Evolutionary conservation across 2,888 invertebrate species (phyloP).

Genomic region (Chloromyia formosa): DNA sequence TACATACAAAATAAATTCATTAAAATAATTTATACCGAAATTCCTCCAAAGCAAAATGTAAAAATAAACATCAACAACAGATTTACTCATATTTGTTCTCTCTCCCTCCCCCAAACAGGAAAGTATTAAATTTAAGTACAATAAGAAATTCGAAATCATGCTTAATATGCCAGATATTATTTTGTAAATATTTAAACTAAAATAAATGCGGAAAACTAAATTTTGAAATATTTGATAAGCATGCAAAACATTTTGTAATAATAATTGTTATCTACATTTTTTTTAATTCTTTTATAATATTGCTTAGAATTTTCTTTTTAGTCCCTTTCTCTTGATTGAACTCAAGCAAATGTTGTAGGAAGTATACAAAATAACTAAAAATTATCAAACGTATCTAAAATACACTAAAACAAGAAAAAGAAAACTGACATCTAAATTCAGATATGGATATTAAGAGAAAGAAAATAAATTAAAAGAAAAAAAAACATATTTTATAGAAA

Average conservation of each 20-base stretch:
- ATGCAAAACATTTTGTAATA: conserved; percentile 6
- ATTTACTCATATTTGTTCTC: conserved; percentile 8
- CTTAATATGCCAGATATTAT: conserved; percentile 20
- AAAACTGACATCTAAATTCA: background rate
- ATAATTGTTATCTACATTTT: conserved; percentile 13
- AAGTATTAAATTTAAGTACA: conserved; percentile 11
- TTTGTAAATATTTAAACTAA: conserved; percentile 28
- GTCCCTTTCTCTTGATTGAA: conserved; percentile 4
- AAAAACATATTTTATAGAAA: conserved; percentile 38
- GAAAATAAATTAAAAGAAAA: conserved; percentile 8
- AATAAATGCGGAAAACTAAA: background rate
- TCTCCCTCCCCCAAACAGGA: background rate
- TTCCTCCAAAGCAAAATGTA: background rate
- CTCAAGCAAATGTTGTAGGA: conserved; percentile 13
- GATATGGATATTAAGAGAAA: background rate
- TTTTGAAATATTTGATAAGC: conserved; percentile 8
- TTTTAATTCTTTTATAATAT: conserved; percentile 1
- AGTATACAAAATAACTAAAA: conserved; percentile 18
- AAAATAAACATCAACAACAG: background rate
- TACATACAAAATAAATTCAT: conserved; percentile 3
- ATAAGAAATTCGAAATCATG: background rate
- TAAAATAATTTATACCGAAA: conserved; percentile 16
- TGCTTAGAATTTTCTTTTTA: conserved; percentile 7
- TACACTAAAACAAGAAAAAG: conserved; percentile 10
- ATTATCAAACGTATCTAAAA: conserved; percentile 30